Evolutionary conservation across 2,797 vertebrate genomes (phyloP).

Genomic region (Characodon lateralis): DNA sequence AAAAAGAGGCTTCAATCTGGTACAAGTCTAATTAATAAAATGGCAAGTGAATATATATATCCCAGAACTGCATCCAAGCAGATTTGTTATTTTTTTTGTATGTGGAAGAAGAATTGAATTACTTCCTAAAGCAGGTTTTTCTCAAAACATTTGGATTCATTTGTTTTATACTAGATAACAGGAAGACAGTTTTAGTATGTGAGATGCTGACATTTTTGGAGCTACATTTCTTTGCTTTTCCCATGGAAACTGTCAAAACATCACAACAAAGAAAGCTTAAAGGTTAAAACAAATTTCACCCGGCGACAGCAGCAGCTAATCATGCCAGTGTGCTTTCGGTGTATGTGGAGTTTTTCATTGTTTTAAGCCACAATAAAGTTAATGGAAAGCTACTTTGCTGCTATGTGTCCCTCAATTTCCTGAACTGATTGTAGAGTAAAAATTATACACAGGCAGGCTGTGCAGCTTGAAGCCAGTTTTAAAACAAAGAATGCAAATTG

Average conservation of each 20-base stretch:
- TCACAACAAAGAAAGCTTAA: slow-evolving; percentile 31
- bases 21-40: no score
- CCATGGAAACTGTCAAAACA: slow-evolving; percentile 26
- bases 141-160: slow-evolving; percentile 6
- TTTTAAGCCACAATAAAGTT: slow-evolving; percentile 40
- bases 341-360: slow-evolving; percentile 16
- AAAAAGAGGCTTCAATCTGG: no score
- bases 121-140: neutral
- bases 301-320: slow-evolving; percentile 35
- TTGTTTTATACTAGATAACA: slow-evolving; percentile 14
- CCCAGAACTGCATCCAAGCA: neutral
- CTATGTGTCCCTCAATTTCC: slow-evolving; percentile 37
- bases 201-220: slow-evolving; percentile 50
- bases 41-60: no score
- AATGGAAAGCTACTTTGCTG: slow-evolving; percentile 37
- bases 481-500: slow-evolving; percentile 23
- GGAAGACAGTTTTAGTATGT: slow-evolving; percentile 20
- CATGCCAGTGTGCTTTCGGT: slow-evolving; percentile 16
- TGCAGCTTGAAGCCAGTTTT: slow-evolving; percentile 16
- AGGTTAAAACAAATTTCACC: slow-evolving; percentile 46
- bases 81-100: neutral
- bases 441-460: slow-evolving; percentile 24
- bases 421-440: slow-evolving; percentile 38
- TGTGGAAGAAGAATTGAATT: neutral
- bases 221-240: slow-evolving; percentile 25